Percentiles rank a stretch among this genome's conserved stretches.
These are phyloP conservation scores for Tuta absoluta DNA, from an alignment of 2,888 invertebrate species.

Conservation along the genomic window DNA sequence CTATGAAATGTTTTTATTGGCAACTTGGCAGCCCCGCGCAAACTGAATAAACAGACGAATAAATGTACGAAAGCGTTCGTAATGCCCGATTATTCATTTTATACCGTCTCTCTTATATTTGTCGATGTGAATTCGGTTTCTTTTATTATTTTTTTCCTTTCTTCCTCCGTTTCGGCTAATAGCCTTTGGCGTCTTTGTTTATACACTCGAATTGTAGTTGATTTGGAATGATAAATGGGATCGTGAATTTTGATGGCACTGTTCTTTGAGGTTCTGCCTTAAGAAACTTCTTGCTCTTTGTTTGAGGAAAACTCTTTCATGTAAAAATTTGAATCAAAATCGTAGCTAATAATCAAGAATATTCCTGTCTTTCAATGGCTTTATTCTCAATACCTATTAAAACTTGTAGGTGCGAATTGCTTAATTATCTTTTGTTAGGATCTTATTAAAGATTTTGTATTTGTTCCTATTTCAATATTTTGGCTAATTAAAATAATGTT, in stretches of 20 bases:
- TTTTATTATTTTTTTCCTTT: conserved; percentile 40
- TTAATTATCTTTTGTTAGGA: neutral
- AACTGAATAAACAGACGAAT: conserved; percentile 62
- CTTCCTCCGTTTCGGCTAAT: conserved; percentile 36
- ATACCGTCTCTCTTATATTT: conserved; percentile 37
- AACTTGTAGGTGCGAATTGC: neutral
- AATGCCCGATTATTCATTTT: conserved; percentile 60
- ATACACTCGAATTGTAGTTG: conserved; percentile 32
- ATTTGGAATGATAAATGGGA: conserved; percentile 30
- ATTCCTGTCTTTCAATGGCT: neutral
- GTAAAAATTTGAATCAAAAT: conserved; percentile 17
- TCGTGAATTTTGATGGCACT: conserved; percentile 32
- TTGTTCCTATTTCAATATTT: neutral
- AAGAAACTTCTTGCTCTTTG: conserved; percentile 9
- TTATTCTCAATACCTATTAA: neutral
- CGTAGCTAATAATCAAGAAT: conserved; percentile 14
- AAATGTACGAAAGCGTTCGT: conserved; percentile 56
- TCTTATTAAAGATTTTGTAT: neutral
- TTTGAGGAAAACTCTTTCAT: conserved; percentile 22
- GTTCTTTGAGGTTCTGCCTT: conserved; percentile 23
- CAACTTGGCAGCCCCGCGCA: conserved; percentile 58
- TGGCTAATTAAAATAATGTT: neutral
- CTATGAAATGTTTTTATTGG: conserved; percentile 79
- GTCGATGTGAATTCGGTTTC: conserved; percentile 42
- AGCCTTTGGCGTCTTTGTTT: conserved; percentile 37